Evolutionary conservation across 2,888 invertebrate genomes (phyloP).

Genomic region (Agrochola lota): DNA sequence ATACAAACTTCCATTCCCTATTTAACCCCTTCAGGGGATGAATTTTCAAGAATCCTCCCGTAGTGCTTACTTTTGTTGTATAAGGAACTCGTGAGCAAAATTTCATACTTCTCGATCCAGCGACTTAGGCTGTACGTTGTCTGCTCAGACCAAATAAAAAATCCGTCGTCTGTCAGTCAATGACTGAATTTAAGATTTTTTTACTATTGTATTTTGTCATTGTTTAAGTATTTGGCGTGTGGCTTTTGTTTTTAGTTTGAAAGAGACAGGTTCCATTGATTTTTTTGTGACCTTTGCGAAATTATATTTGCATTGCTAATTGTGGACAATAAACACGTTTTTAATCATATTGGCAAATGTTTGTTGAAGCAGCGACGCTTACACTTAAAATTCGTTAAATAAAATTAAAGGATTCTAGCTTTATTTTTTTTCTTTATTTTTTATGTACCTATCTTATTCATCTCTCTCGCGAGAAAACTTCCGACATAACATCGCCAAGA

Average conservation of each 20-base stretch:
- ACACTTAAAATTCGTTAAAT: background rate
- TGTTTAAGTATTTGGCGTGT: slow-evolving; percentile 4
- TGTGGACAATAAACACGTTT: slow-evolving; percentile 5
- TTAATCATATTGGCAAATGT: background rate
- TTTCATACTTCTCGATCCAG: background rate
- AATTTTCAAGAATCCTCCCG: background rate
- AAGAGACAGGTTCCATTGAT: background rate
- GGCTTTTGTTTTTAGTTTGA: background rate
- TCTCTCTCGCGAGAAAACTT: background rate
- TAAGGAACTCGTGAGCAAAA: background rate
- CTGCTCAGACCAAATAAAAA: background rate
- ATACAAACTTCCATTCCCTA: background rate
- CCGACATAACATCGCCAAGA: background rate
- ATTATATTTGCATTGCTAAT: slow-evolving; percentile 37
- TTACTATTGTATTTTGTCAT: background rate
- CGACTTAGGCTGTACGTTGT: background rate
- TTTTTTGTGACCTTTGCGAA: slow-evolving; percentile 41
- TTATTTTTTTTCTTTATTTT: too few species aligned
- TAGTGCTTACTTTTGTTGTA: background rate
- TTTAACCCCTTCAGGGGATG: background rate
- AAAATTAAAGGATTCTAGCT: background rate
- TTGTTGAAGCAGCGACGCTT: background rate
- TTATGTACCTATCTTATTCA: background rate
- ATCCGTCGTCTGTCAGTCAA: background rate
- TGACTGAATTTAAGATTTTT: background rate